Evolutionary conservation across 1,140 invertebrate genomes (phyloP).

Genomic region (Drosophila parabipectinata): DNA sequence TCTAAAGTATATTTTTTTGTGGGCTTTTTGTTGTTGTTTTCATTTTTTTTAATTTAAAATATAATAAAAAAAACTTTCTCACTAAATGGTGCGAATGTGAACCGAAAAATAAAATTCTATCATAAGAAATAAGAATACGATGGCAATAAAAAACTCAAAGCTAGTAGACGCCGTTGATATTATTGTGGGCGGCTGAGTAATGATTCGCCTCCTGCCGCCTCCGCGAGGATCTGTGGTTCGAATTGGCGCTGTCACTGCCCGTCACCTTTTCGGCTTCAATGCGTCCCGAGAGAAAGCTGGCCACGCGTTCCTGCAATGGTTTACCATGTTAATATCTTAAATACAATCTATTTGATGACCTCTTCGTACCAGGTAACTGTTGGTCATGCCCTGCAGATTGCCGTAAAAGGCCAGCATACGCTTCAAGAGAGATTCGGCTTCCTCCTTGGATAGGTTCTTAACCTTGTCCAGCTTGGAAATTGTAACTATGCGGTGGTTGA

Average conservation of each 20-base stretch:
- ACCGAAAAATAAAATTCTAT: constrained; percentile 80
- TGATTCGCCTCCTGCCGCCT: constrained; percentile 67
- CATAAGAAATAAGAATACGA: constrained; percentile 82
- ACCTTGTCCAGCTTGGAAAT: constrained; percentile 76
- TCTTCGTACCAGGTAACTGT: constrained; percentile 67
- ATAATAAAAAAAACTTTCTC: constrained; percentile 11
- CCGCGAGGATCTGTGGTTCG: constrained; percentile 52
- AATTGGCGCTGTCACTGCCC: constrained; percentile 55
- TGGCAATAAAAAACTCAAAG: constrained; percentile 74
- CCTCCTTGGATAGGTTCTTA: constrained; percentile 73
- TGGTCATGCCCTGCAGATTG: constrained; percentile 67
- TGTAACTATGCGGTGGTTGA: constrained; percentile 75
- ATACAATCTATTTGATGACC: neutral
- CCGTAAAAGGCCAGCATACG: constrained; percentile 72
- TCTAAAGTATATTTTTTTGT: neutral
- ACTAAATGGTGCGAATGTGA: constrained; percentile 69
- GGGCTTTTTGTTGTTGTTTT: neutral
- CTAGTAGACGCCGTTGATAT: constrained; percentile 83
- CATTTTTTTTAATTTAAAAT: constrained; percentile 19
- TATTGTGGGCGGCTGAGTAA: constrained; percentile 72
- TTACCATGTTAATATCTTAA: neutral
- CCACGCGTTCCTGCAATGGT: constrained; percentile 69
- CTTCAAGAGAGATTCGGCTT: constrained; percentile 76
- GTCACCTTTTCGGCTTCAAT: constrained; percentile 82
- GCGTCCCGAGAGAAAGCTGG: constrained; percentile 76